Evolutionary conservation across 2,888 invertebrate species (phyloP).

Genomic region (Lycophotia porphyrea): DNA sequence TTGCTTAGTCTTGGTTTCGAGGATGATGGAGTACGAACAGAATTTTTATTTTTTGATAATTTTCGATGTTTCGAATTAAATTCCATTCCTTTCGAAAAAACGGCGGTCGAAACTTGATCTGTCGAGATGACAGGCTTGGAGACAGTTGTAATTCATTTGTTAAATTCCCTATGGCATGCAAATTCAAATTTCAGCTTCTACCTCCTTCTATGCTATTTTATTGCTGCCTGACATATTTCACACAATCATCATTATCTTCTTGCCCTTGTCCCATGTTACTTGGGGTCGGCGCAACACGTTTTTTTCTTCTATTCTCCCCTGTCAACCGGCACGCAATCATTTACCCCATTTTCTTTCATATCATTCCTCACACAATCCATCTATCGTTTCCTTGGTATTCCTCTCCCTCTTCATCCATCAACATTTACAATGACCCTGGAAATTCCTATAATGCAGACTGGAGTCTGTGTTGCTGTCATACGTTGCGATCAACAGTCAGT

Average conservation of each 20-base stretch:
- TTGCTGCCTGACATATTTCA: conserved; percentile 58
- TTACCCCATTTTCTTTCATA: too few relatives aligned
- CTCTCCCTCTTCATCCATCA: too few relatives aligned
- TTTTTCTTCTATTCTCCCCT: too few relatives aligned
- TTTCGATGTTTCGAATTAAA: conserved; percentile 90
- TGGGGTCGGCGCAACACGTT: too few relatives aligned
- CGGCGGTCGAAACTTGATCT: conserved; percentile 89
- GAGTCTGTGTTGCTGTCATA: neutral
- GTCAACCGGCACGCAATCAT: too few relatives aligned
- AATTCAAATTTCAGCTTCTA: conserved; percentile 62
- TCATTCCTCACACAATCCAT: too few relatives aligned
- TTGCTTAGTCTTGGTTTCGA: conserved; percentile 85
- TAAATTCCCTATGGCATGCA: conserved; percentile 69
- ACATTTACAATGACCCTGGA: neutral
- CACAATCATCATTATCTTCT: too few relatives aligned
- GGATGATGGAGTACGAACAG: conserved; percentile 85
- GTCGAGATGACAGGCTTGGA: conserved; percentile 85
- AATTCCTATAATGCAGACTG: neutral
- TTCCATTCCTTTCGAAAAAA: conserved; percentile 90
- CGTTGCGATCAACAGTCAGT: neutral
- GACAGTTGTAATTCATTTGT: conserved; percentile 80
- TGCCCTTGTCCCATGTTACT: too few relatives aligned
- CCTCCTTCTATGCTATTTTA: conserved; percentile 42
- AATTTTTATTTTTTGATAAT: conserved; percentile 90
- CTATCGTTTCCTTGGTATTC: too few relatives aligned